Evolutionary conservation across 2,113 vertebrate species (phyloP), one percentile per base, ranked within the genome.

Genomic region (Antechinus flavipes): DNA sequence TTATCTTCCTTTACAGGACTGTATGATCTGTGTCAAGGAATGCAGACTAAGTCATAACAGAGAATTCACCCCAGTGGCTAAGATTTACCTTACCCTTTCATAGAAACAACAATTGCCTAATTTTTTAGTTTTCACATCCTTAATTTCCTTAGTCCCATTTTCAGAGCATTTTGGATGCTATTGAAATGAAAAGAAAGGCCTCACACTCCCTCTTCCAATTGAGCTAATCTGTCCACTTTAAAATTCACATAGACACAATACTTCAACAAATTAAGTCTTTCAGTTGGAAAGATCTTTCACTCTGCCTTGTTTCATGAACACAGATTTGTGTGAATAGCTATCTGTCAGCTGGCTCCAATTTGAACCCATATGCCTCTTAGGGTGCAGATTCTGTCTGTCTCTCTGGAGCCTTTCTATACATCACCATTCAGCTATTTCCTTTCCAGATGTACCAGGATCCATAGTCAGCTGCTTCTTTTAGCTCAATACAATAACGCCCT

Each of bases 201-300:
- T 94, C 35, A 93, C 23, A 93, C 23, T 76, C 54, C 84, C 90
- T n/a, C 22, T 93, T 97, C 95, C 93, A 96, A 91, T 95, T 97
- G 96, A 92, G 54, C 42, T 96, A 94, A 95, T 94, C 91, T 94
- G 89, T 97, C 27, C 54, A 96, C 55, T 97, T 96, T 95, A 91
- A 49, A 22, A 92, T 54, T 54, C 90, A 46, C 90, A 46, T 2
- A 94, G 92, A 94, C 3, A 76, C 12, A 92, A 94, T 95, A 95
- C 52, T n/a, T 93, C 54, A 92, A 93, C 89, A 97, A 93, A 94
- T 91, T 61, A 91, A 93, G 19, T 22, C 49, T 96, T 93, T 30
- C 95, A 22, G 76, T 92, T 47, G 92, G 91, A 14, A 91, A 90
- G 42, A 76, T 94, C 25, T 97, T 96, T 95, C 58, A 11, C 53